Percentiles rank a stretch among this genome's conserved stretches.
phyloP scores from a whole-genome alignment of 2,797 vertebrate genomes.

The Simalia tracyae region DNA sequence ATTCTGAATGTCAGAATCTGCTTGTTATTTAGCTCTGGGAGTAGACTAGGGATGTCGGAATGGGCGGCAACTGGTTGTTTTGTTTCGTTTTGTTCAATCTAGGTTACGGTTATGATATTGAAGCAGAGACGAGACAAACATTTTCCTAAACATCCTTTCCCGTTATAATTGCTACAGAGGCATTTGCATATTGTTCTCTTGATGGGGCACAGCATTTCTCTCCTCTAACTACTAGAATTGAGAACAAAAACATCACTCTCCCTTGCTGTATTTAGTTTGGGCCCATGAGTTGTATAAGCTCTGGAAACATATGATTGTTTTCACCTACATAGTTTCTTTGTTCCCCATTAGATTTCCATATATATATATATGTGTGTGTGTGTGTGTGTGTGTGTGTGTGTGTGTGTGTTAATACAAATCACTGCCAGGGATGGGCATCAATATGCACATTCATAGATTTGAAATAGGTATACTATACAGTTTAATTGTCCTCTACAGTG shows the following conservation, averaged over 20 bases:
- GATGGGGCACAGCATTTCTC: not conserved
- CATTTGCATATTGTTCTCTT: not conserved
- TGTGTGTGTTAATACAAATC: not conserved
- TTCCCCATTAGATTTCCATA: constrained; percentile 22
- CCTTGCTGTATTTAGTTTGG: not conserved
- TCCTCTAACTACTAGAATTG: not conserved
- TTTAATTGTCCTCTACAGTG: not conserved
- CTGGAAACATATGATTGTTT: not conserved
- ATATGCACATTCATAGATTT: not conserved
- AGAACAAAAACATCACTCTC: not conserved
- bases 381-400: too few relatives aligned
- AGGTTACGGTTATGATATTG: not conserved
- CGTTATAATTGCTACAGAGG: not conserved
- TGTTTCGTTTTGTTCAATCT: not conserved
- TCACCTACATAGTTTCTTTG: not conserved
- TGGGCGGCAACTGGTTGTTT: not conserved
- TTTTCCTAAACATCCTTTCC: not conserved
- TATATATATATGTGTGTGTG: not conserved
- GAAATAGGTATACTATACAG: not conserved
- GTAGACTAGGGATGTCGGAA: not conserved
- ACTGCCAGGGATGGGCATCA: not conserved
- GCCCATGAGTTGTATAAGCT: not conserved
- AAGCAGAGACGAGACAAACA: not conserved
- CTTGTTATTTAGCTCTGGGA: not conserved
- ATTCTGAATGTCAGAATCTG: not conserved